Percentiles rank a stretch among this genome's conserved stretches.
These are phyloP conservation scores for Platyura marginata DNA, from an alignment of 1,140 invertebrate species.

Conservation along the genomic window DNA sequence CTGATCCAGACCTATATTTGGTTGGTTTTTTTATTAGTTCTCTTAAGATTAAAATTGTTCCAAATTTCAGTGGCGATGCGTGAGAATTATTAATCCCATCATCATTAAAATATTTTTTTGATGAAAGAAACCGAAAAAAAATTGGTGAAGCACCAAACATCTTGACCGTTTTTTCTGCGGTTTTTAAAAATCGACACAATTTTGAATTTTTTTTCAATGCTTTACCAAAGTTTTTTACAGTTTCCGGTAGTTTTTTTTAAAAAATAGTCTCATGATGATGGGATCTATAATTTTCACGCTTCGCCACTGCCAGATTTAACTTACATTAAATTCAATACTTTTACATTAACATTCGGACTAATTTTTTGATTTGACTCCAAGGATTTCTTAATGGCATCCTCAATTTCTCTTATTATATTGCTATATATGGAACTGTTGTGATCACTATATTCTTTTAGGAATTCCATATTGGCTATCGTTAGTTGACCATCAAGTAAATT, in stretches of 20 bases:
- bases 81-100: no score
- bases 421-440: constrained; percentile 39
- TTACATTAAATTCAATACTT: constrained; percentile 42
- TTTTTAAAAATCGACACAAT: no score
- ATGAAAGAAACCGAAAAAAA: no score
- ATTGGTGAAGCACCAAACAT: no score
- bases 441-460: constrained; percentile 33
- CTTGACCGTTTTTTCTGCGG: no score
- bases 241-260: neutral
- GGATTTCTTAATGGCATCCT: constrained; percentile 33
- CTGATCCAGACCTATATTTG: constrained; percentile 35
- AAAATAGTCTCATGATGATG: no score
- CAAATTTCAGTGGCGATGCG: no score
- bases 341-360: constrained; percentile 32
- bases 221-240: neutral
- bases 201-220: no score
- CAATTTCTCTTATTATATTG: constrained; percentile 32
- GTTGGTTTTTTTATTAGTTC: neutral
- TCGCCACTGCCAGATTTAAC: constrained; percentile 10
- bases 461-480: constrained; percentile 43
- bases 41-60: neutral
- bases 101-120: no score
- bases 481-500: constrained; percentile 44
- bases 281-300: no score
- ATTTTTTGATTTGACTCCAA: no score